Evolutionary conservation across 2,797 vertebrate species (phyloP), one percentile per base, ranked within the genome.

Genomic region (Lepus townsendii): DNA sequence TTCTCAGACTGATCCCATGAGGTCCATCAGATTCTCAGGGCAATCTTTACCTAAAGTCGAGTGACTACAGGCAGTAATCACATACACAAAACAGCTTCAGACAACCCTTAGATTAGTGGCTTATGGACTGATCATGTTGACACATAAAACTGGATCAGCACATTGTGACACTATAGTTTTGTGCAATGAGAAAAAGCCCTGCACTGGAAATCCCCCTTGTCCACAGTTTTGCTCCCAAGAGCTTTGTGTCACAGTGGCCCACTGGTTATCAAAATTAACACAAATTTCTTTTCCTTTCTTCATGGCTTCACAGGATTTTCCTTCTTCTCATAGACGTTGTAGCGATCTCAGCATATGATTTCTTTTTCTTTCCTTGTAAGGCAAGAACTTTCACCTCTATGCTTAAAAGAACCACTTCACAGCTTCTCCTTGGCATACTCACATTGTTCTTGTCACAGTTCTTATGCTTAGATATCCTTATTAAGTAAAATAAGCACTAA

Each of bases 41-140:
- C 68, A 63, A 19, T 22, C 47, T 79, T 65, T 30, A 17, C 57
- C 89, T 84, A 57, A 93, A 57, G 19, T 57, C 16, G 6, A 85
- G 38, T 72, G 52, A 50, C n/a, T 22, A 8, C 27, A 68, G 47
- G 50, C 80, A 90, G 27, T 19, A 80, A 76, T 88, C 26, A 54
- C 80, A 79, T 13, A 52, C 30, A 54, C 75, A 92, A 91, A 88
- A 92, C 42, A 82, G 57, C 60, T 57, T 35, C 50, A 35, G 14
- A n/a, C 10, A 78, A 30, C 63, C 80, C 35, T 20, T 80, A 82
- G 38, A 14, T 71, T 50, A 94, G 24, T 13, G 24, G 52, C 47
- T 17, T 8, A 27, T 42, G 42, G 60, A 66, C 63, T 82, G 78
- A 86, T 38, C 5, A 11, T 89, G 19, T 66, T 17, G 69, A 72